A percentile compares a stretch with the other conserved stretches of the same genome.
Conservation (phyloP, 2,113 vertebrate species). For the Coptodon bakossiorum region DNA sequence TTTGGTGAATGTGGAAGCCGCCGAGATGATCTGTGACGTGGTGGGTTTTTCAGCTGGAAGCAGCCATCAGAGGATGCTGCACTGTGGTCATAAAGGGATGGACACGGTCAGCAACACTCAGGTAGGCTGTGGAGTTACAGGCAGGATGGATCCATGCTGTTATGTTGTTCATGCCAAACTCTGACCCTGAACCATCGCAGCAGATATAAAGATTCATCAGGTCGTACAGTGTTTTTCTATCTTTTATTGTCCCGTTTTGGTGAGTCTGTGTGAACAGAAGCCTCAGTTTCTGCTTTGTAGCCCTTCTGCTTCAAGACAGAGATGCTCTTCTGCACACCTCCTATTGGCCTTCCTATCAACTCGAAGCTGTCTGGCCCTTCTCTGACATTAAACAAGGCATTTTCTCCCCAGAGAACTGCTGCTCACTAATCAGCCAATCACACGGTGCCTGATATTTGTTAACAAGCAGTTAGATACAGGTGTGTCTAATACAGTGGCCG, state of each 20-base stretch:
- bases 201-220: not conserved
- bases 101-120: not conserved
- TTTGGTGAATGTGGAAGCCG: not conserved
- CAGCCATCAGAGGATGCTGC: fast-evolving
- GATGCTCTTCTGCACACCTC: not conserved
- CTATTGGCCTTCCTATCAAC: not conserved
- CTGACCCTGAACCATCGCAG: not conserved
- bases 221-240: not conserved
- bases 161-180: not conserved
- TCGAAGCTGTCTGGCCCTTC: not conserved
- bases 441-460: not conserved
- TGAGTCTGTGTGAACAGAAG: not conserved
- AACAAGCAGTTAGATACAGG: not conserved
- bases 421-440: not conserved
- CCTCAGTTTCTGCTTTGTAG: not conserved
- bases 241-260: not conserved
- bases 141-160: not conserved
- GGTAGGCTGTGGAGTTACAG: not conserved
- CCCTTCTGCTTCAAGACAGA: not conserved
- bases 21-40: not conserved
- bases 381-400: not conserved
- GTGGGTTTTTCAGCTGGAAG: no score
- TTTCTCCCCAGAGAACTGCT: not conserved
- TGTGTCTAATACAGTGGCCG: not conserved
- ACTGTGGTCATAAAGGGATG: not conserved